These are phyloP conservation scores for Hydrochoerus hydrochaeris DNA, from an alignment of 2,113 vertebrate species.

Conservation along the genomic window DNA sequence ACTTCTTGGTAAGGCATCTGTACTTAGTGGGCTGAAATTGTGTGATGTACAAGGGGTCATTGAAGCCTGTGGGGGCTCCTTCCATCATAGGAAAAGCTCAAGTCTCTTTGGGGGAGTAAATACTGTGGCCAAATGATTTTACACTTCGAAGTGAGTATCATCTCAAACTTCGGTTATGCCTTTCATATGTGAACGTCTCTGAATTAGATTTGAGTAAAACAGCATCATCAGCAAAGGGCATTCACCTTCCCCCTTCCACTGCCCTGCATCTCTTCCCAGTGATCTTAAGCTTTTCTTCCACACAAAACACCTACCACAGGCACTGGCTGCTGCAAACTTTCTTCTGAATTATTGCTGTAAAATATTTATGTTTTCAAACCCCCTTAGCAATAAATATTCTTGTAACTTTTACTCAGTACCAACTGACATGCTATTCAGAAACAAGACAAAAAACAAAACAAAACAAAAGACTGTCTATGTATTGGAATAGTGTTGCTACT, in stretches of 20 bases:
- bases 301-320: not conserved
- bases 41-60: constrained; percentile 70
- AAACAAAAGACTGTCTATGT: not conserved
- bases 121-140: not conserved
- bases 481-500: not conserved
- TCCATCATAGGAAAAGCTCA: not conserved
- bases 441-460: not conserved
- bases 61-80: constrained; percentile 15
- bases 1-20: constrained; percentile 55
- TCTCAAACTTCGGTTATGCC: not conserved
- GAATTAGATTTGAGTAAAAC: not conserved
- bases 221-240: not conserved
- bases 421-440: not conserved
- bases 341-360: constrained; percentile 7
- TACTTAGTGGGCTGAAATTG: constrained; percentile 22
- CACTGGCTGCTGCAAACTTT: not conserved
- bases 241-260: fast-evolving
- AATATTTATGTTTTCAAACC: not conserved
- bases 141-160: constrained; percentile 7
- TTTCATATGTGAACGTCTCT: not conserved
- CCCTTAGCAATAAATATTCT: not conserved
- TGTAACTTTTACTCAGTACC: not conserved
- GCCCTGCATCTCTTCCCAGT: not conserved
- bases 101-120: not conserved
- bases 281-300: not conserved